phyloP scores from a whole-genome alignment of 2,797 vertebrate genomes.

The Octomys mimax region DNA sequence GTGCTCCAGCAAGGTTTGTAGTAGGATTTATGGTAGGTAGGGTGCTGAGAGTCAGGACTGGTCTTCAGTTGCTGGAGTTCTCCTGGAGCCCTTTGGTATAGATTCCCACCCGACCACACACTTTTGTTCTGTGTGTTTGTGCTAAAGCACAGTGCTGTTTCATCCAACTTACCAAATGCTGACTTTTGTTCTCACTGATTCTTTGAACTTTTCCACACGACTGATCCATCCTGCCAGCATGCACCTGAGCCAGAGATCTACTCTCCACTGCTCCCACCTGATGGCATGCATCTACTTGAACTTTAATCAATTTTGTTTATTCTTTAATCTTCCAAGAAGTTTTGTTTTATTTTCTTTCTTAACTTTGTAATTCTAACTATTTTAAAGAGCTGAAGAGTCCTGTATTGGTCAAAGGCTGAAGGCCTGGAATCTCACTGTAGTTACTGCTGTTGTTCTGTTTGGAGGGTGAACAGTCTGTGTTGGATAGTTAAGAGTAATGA shows the following conservation, averaged over 20 bases:
- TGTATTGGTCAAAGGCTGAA: background rate
- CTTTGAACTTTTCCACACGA: background rate
- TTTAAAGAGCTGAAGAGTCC: background rate
- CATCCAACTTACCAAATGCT: too few relatives aligned
- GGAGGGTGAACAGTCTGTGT: background rate
- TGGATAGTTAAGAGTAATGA: background rate
- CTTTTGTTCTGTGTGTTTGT: too few relatives aligned
- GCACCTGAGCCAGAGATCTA: background rate
- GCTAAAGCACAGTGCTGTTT: too few relatives aligned
- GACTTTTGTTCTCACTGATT: background rate
- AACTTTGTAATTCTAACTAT: background rate
- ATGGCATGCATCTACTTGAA: background rate
- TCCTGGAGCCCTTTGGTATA: too few relatives aligned
- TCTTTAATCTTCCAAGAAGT: background rate
- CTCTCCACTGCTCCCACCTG: background rate
- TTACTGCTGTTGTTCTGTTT: background rate
- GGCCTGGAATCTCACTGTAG: background rate
- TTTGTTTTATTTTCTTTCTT: background rate
- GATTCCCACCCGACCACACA: too few relatives aligned
- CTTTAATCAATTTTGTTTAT: constrained; percentile 65
- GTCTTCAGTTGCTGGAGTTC: too few relatives aligned
- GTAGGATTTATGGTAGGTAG: background rate
- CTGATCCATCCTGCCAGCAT: background rate
- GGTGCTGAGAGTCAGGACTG: background rate
- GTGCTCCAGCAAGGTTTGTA: background rate